These are phyloP conservation scores for Pantelozetes paolii DNA, from an alignment of 2,888 invertebrate species.

Conservation along the genomic window DNA sequence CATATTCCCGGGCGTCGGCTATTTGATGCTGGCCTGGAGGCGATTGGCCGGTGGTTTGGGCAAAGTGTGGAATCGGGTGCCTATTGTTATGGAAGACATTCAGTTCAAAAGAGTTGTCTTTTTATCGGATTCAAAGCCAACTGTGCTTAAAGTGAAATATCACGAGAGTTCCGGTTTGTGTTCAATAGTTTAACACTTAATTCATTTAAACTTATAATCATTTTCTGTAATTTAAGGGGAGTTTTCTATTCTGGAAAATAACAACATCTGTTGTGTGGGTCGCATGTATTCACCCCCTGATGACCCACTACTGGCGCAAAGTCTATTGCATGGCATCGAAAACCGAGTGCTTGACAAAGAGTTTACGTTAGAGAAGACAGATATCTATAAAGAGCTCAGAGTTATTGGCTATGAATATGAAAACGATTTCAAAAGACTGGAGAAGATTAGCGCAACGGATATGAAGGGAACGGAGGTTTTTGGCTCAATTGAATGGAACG, in stretches of 20 bases:
- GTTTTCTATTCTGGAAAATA: conserved; percentile 5
- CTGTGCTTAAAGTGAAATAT: conserved; percentile 46
- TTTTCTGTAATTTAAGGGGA: not conserved
- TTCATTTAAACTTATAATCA: not conserved
- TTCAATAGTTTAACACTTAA: no score
- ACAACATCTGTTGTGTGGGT: conserved; percentile 51
- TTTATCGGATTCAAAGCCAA: conserved; percentile 18
- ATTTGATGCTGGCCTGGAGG: conserved; percentile 53
- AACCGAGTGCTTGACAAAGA: not conserved
- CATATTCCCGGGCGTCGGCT: conserved; percentile 49
- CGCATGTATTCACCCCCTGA: conserved; percentile 44
- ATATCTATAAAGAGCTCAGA: conserved; percentile 79
- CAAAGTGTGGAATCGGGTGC: not conserved
- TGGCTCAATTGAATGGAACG: conserved; percentile 66
- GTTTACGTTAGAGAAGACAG: conserved; percentile 51
- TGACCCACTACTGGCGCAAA: not conserved
- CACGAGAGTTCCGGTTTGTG: no score
- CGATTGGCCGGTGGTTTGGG: conserved; percentile 57
- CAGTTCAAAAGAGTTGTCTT: conserved; percentile 27
- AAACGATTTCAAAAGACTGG: conserved; percentile 68
- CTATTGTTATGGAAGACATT: conserved; percentile 33
- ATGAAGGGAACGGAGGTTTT: not conserved
- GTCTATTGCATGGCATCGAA: not conserved
- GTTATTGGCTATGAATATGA: conserved; percentile 80
- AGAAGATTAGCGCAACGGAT: not conserved